Evolutionary conservation across 2,113 vertebrate species (phyloP), one percentile per base, ranked within the genome.

Genomic region (Astatoreochromis straeleni): DNA sequence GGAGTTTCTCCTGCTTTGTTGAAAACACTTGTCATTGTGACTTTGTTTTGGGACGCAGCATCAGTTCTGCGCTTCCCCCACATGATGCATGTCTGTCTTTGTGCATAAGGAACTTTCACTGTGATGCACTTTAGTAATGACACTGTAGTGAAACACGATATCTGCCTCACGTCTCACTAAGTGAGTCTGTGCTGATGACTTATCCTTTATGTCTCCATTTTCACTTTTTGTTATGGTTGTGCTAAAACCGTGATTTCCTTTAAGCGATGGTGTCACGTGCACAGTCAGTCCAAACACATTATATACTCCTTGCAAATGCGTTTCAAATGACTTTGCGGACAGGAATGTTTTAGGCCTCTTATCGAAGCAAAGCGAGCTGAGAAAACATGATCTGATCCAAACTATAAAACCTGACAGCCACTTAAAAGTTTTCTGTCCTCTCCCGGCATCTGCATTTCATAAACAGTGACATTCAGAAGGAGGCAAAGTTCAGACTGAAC

Each of bases 241-340:
- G 4, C 45, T 73, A 45, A 73, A 45, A 26, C 40, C 1, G 0
- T 1, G 8, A 17, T 26, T 73, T 73, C 40, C 13, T 47, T 47
- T 11, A 47, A 45, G 21, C 4, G 4, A 29, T 2, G 5, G 21
- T 1, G 40, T 5, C 0, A 0, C 9, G 0, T 29, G 42, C 16
- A 29, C 40, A 8, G 7, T 80, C 11, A 8, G 11, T 40, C 53
- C 7, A 24, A 70, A 40, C n/a, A 57, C 11, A 29, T 19, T 19
- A 26, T 33, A n/a, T 16, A 31, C 51, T 45, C 24, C 51, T 21
- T 29, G 7, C 31, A 80, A 80, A 80, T 47, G 54, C 9, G 17
- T 16, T 16, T 21, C 5, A 19, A 21, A 10, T 42, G 17, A 68
- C 70, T 45, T 60, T 60, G 16, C 17, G 68, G 7, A 58, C 4